phyloP scores from a whole-genome alignment of 2,797 vertebrate genomes.

The Loris lydekkerianus region DNA sequence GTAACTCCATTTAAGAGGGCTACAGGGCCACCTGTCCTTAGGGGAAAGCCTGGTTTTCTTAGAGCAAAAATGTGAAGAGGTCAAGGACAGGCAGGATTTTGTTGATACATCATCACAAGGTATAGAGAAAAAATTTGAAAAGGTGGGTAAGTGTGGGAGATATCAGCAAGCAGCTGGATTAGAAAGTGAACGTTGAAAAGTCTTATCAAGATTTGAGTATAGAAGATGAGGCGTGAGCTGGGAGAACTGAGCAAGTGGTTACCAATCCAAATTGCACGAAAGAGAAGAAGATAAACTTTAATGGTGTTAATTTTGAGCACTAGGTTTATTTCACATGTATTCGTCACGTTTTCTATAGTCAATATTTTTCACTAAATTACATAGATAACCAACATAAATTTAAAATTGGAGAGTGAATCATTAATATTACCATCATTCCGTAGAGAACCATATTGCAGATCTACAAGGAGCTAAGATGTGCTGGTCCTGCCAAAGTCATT shows the following conservation, averaged over 20 bases:
- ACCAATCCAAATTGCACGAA: neutral
- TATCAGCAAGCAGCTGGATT: neutral
- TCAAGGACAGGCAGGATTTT: neutral
- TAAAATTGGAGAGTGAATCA: neutral
- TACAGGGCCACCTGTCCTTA: neutral
- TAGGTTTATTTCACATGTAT: neutral
- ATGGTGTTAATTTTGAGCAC: neutral
- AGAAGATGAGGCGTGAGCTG: neutral
- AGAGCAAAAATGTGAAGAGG: neutral
- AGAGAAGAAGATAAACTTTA: neutral
- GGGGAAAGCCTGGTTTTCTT: neutral
- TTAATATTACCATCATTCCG: neutral
- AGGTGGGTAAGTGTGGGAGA: neutral
- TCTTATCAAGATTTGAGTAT: neutral
- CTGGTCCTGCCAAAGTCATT: neutral
- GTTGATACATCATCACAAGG: neutral
- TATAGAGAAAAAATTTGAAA: neutral
- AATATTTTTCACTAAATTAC: slow-evolving; percentile 27
- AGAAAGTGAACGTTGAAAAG: neutral
- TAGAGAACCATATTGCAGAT: neutral
- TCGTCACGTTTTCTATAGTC: neutral
- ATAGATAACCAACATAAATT: neutral
- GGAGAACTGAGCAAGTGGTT: neutral
- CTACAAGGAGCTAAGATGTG: neutral
- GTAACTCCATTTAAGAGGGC: neutral